These are phyloP conservation scores for Chondrosia reniformis DNA, from an alignment of 37 sponge, comb jelly and placozoan genomes.

Conservation along the genomic window DNA sequence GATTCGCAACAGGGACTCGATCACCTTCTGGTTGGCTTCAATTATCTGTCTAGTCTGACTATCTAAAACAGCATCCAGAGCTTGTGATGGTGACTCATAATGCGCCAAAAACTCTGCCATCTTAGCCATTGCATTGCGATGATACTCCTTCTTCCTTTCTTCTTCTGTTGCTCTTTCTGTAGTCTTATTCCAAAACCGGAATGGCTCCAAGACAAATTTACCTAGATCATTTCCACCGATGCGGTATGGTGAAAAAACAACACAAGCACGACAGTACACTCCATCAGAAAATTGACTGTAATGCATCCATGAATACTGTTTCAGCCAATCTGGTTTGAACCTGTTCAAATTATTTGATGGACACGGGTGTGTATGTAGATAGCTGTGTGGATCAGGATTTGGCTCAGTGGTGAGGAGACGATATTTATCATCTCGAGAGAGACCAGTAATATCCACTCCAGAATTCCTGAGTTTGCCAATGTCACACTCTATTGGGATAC, in stretches of 20 bases:
- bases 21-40: not conserved
- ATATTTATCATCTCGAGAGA: constrained; percentile 28
- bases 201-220: constrained; percentile 14
- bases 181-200: not conserved
- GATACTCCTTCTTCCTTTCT: constrained; percentile 9
- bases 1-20: not conserved
- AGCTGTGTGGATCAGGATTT: constrained; percentile 19
- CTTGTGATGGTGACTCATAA: not conserved
- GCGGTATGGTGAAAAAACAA: constrained; percentile 3
- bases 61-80: not conserved
- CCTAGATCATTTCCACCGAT: constrained; percentile 22
- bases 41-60: not conserved
- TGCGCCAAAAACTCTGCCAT: not conserved
- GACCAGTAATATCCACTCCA: not conserved
- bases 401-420: constrained; percentile 30
- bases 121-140: not conserved
- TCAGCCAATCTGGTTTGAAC: constrained; percentile 24
- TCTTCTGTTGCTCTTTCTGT: not conserved
- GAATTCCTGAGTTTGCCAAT: constrained; percentile 36
- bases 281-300: constrained; percentile 22
- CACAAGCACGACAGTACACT: constrained; percentile 33
- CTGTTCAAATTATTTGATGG: not conserved
- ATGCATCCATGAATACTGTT: constrained; percentile 19
- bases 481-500: constrained; percentile 10
- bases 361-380: constrained; percentile 13